Conservation (phyloP, 2,888 invertebrate species). For the Drosophila robusta region DNA sequence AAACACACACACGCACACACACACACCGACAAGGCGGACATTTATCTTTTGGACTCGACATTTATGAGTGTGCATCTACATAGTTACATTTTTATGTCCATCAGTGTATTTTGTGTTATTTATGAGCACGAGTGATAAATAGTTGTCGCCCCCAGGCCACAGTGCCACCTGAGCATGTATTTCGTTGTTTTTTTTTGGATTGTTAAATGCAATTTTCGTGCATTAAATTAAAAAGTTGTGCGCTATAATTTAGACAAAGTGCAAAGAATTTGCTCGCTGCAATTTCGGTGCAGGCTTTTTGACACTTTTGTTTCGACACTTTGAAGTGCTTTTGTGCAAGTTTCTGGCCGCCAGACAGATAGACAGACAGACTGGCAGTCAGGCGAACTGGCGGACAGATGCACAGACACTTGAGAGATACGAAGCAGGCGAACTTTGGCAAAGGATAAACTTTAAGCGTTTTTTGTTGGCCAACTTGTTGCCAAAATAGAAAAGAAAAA, state of each 20-base stretch:
- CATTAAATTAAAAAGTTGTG: constrained; percentile 69
- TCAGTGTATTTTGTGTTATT: constrained; percentile 63
- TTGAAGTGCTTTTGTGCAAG: constrained; percentile 72
- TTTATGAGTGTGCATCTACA: constrained; percentile 43
- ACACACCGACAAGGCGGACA: constrained; percentile 31
- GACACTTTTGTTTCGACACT: constrained; percentile 80
- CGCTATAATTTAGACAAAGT: constrained; percentile 62
- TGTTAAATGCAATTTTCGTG: constrained; percentile 64
- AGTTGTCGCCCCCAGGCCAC: constrained; percentile 8
- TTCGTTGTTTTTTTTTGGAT: constrained; percentile 16
- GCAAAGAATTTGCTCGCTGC: constrained; percentile 45
- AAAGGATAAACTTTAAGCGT: constrained; percentile 56
- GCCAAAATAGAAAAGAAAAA: constrained; percentile 58
- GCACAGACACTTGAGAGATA: constrained; percentile 54
- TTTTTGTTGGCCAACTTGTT: constrained; percentile 68
- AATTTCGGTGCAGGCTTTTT: constrained; percentile 62
- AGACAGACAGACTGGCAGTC: constrained; percentile 5
- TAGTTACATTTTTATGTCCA: constrained; percentile 60
- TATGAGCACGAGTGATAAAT: constrained; percentile 72
- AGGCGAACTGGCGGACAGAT: constrained; percentile 45
- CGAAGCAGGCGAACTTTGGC: constrained; percentile 41
- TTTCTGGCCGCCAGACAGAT: constrained; percentile 9
- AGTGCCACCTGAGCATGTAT: constrained; percentile 16
- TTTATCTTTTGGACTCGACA: constrained; percentile 58
- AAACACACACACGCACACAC: constrained; percentile 3